Evolutionary conservation across 1,140 invertebrate species (phyloP), one percentile per base, ranked within the genome.

Genomic region (Drosophila melanogaster): DNA sequence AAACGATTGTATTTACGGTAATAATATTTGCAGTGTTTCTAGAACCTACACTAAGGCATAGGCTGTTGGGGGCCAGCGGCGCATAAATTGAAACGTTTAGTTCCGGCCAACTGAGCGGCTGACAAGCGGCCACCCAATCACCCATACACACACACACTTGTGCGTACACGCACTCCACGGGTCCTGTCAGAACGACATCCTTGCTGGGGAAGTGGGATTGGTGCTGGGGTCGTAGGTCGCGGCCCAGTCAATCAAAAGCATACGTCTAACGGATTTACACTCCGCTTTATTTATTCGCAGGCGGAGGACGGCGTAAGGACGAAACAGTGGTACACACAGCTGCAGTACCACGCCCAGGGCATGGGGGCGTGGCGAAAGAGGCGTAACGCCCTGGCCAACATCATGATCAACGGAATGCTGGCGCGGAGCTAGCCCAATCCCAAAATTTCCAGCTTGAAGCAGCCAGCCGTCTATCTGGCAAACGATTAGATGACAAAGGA

Each of bases 331-430:
- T 96, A 97, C 92, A 94, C 96, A 24, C 96, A 97, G 74, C 93
- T 99, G 14, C 97, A 98, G 91, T 96, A 96, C 86, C 97, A 98
- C 90, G 96, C 97, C 11, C 96, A 97, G 91, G 96, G 97, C 43
- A 95, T 98, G 47, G 98, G 98, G 38, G 94, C 96, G 12, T 99
- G 98, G 98, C 94, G 98, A 64, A 96, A 96, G 92, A 93, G 98
- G 81, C 94, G 98, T 17, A 98, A 98, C 83, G 98, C 97, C 1
- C 93, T 99, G 65, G 97, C 97, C 35, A 98, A 99, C 92, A 98
- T 99, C 69, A 98, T 98, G 97, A 98, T 98, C 81, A 98, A 97
- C 91, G 96, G 96, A 26, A 96, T 96, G 95, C 93, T 94, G 54
- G 93, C 93, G 5, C 74, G 90, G 33, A 89, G 84, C 55, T 87